Percentiles rank a stretch among this genome's conserved stretches.
These are phyloP conservation scores for Ptyas mucosa DNA, from an alignment of 2,113 vertebrate species.

Conservation along the genomic window DNA sequence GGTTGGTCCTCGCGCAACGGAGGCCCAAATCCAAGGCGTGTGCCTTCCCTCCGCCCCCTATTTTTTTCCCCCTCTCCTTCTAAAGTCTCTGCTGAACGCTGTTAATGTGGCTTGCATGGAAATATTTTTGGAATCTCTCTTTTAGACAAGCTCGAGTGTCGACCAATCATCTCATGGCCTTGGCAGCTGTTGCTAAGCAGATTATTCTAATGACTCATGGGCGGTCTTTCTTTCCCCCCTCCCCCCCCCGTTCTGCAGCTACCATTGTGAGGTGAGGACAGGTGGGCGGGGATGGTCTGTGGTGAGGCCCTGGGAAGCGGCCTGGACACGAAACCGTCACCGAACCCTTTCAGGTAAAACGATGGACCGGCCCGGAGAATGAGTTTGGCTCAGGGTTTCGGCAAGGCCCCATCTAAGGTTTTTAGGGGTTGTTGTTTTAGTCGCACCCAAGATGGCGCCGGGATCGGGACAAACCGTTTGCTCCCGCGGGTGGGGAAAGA, in stretches of 20 bases:
- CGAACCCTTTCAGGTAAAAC: conserved; percentile 53
- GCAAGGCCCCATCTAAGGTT: conserved; percentile 43
- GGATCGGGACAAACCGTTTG: conserved; percentile 56
- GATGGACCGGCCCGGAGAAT: conserved; percentile 37
- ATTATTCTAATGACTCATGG: conserved; percentile 83
- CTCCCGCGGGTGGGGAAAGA: conserved; percentile 28
- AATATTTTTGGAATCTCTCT: neutral
- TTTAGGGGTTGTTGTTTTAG: conserved; percentile 74
- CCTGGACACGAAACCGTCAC: conserved; percentile 34
- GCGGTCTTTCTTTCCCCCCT: conserved; percentile 44
- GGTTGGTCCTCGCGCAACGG: rapidly evolving
- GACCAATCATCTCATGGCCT: conserved; percentile 61
- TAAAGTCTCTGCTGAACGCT: neutral
- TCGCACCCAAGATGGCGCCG: conserved; percentile 90
- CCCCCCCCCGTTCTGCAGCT: conserved; percentile 82
- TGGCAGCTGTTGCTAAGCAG: conserved; percentile 76
- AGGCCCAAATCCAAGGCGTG: neutral
- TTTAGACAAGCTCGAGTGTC: neutral
- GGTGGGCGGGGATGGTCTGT: conserved; percentile 61
- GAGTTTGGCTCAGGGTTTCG: neutral
- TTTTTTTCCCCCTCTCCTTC: neutral
- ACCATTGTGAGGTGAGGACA: conserved; percentile 91
- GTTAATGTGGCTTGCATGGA: neutral
- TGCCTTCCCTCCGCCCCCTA: rapidly evolving
- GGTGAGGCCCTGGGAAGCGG: conserved; percentile 11